phyloP scores from a whole-genome alignment of 2,113 vertebrate genomes.

The Anas platyrhynchos region DNA sequence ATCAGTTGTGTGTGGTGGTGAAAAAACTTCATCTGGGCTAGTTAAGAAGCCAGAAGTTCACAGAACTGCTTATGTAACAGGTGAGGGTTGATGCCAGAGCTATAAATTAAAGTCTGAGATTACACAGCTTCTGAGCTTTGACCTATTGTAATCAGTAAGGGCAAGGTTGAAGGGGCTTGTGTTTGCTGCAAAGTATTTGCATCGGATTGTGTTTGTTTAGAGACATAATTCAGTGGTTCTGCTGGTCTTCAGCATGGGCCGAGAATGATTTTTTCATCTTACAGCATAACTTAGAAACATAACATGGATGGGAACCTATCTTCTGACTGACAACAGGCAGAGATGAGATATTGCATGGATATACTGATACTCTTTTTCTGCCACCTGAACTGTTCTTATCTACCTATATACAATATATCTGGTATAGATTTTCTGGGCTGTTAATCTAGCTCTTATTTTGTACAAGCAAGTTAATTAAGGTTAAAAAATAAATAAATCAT shows the following conservation, averaged over 20 bases:
- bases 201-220: not conserved
- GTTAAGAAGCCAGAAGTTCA: not conserved
- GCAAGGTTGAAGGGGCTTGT: accelerated
- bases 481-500: not conserved
- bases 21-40: not conserved
- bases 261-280: not conserved
- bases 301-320: not conserved
- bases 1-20: not conserved
- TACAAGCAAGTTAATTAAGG: not conserved
- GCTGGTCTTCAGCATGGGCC: not conserved
- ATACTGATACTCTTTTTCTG: not conserved
- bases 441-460: not conserved
- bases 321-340: not conserved
- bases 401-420: not conserved
- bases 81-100: not conserved
- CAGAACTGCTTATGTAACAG: not conserved
- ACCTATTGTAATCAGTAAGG: not conserved
- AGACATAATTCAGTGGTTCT: not conserved
- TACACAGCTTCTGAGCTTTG: not conserved
- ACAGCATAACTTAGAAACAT: not conserved
- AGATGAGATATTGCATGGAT: not conserved
- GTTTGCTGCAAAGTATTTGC: not conserved
- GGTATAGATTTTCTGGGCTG: not conserved
- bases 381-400: not conserved
- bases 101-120: not conserved